Evolutionary conservation across 2,797 vertebrate species (phyloP).

Genomic region (Sebastes miniatus): DNA sequence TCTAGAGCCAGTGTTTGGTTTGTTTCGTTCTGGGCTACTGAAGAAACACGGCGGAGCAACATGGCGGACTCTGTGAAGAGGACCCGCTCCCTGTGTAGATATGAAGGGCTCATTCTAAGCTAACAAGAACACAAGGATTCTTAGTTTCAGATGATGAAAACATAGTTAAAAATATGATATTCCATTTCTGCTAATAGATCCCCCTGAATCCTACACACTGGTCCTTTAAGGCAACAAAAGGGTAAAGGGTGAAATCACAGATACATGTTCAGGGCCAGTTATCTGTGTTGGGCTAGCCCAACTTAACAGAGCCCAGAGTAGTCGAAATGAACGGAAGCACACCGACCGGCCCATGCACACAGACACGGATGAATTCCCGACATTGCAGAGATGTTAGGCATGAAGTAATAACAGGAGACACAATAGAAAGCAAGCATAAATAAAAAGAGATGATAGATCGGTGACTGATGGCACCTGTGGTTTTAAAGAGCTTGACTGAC

Average conservation of each 20-base stretch:
- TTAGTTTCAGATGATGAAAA: too few relatives aligned
- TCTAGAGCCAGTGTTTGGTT: too few relatives aligned
- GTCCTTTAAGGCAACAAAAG: background rate
- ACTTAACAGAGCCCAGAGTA: slow-evolving; percentile 7
- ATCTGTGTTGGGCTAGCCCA: slow-evolving; percentile 4
- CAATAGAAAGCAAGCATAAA: slow-evolving; percentile 68
- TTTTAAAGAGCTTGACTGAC: slow-evolving; percentile 15
- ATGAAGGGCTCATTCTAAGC: too few relatives aligned
- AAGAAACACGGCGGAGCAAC: too few relatives aligned
- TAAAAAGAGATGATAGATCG: slow-evolving; percentile 35
- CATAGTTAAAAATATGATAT: too few relatives aligned
- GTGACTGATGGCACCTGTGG: slow-evolving; percentile 19
- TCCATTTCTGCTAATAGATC: too few relatives aligned
- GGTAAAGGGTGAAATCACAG: slow-evolving; percentile 29
- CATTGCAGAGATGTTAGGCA: slow-evolving; percentile 70
- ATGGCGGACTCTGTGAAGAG: too few relatives aligned
- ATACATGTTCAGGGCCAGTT: slow-evolving; percentile 23
- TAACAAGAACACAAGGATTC: too few relatives aligned
- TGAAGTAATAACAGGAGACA: slow-evolving; percentile 45
- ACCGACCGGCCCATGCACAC: slow-evolving; percentile 72
- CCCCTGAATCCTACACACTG: too few relatives aligned
- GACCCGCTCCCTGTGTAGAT: too few relatives aligned
- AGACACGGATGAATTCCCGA: slow-evolving; percentile 48
- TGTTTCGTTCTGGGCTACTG: too few relatives aligned
- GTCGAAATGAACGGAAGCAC: slow-evolving; percentile 59